phyloP scores from a whole-genome alignment of 2,113 vertebrate species.

The Oxyura jamaicensis region DNA sequence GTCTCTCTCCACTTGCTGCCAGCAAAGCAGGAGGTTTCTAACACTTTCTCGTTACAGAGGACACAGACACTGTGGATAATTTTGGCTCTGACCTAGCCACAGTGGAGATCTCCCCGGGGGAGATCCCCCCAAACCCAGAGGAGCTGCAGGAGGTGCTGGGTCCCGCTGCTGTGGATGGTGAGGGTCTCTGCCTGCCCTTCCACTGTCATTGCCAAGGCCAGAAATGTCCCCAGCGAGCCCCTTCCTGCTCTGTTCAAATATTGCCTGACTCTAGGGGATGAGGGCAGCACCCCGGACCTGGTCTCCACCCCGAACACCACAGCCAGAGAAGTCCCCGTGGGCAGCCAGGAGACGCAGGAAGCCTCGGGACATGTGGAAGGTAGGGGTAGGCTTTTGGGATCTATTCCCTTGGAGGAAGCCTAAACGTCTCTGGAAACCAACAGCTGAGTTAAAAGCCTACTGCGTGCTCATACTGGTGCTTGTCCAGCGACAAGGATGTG shows the following conservation, averaged over 20 bases:
- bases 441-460: not conserved
- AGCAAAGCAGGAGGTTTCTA: not conserved
- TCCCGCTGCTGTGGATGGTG: not conserved
- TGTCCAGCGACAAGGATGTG: not conserved
- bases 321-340: not conserved
- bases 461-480: not conserved
- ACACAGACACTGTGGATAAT: not conserved
- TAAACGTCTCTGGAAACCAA: not conserved
- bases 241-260: not conserved
- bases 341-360: not conserved
- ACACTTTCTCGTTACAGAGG: slow-evolving; percentile 19
- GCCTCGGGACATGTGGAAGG: not conserved
- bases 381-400: not conserved
- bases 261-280: not conserved
- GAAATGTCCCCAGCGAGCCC: not conserved
- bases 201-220: not conserved
- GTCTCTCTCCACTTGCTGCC: not conserved
- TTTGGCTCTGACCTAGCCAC: slow-evolving; percentile 3
- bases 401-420: not conserved
- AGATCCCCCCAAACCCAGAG: slow-evolving; percentile 12
- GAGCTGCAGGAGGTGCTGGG: not conserved
- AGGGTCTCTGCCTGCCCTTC: not conserved
- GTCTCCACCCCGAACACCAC: not conserved
- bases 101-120: not conserved
- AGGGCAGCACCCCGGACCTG: not conserved